These are phyloP conservation scores for Helarctos malayanus DNA, from an alignment of 2,797 vertebrate genomes.

Conservation along the genomic window DNA sequence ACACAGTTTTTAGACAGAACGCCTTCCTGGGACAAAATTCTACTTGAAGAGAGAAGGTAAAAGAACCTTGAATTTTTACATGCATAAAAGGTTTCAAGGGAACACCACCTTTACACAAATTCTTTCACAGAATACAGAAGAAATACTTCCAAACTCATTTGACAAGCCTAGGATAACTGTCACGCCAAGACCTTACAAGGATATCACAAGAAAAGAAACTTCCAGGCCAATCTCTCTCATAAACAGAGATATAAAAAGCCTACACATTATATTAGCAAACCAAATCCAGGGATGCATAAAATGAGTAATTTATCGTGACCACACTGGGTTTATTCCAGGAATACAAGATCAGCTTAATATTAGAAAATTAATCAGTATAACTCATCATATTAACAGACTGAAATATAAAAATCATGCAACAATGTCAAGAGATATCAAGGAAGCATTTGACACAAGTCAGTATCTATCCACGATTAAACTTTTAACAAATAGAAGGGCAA, in stretches of 20 bases:
- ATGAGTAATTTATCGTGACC: neutral
- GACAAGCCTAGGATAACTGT: neutral
- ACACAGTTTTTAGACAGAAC: neutral
- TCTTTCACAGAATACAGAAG: slow-evolving; percentile 26
- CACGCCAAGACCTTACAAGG: neutral
- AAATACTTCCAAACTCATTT: slow-evolving; percentile 28
- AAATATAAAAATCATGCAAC: slow-evolving; percentile 4
- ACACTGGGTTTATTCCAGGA: neutral
- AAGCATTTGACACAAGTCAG: neutral
- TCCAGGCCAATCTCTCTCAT: neutral
- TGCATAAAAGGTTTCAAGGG: slow-evolving; percentile 9
- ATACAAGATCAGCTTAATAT: neutral
- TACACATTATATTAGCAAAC: neutral
- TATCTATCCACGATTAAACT: neutral
- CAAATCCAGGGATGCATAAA: neutral
- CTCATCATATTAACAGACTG: neutral
- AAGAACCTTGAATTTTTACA: neutral
- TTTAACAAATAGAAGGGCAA: neutral
- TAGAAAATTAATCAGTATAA: slow-evolving; percentile 1
- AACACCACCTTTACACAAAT: slow-evolving; percentile 38
- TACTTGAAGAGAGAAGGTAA: neutral
- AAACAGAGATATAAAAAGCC: neutral
- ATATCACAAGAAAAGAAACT: neutral
- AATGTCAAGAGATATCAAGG: neutral
- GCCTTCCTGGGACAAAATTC: neutral